phyloP scores from a whole-genome alignment of 2,113 vertebrate species.

The Megaceryle torquata region DNA sequence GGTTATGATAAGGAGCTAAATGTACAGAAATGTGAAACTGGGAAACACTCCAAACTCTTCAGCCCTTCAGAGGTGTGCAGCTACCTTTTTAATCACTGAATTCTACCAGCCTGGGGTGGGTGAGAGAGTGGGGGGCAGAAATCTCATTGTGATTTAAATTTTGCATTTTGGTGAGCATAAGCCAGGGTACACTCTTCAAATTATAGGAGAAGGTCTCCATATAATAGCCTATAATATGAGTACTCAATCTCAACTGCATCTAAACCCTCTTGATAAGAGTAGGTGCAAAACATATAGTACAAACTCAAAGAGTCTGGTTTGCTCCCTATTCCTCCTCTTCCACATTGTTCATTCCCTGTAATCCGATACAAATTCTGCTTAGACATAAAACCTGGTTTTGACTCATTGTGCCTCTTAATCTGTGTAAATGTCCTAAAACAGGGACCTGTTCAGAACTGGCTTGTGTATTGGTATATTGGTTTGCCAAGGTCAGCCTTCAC shows the following conservation, averaged over 20 bases:
- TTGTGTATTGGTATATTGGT: too few species aligned
- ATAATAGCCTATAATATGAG: not conserved
- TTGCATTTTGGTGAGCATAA: not conserved
- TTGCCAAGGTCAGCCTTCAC: not conserved
- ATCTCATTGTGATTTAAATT: not conserved
- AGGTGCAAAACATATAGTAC: not conserved
- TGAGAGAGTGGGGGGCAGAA: not conserved
- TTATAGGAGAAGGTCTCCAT: not conserved
- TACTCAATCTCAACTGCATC: not conserved
- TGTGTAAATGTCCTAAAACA: not conserved
- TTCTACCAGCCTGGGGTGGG: not conserved
- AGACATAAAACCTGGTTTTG: not conserved
- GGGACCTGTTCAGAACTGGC: not conserved
- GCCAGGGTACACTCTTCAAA: not conserved
- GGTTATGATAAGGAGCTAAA: too few species aligned
- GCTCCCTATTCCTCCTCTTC: not conserved
- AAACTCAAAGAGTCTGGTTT: not conserved
- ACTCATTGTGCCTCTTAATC: not conserved
- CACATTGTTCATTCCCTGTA: not conserved
- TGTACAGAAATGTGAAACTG: not conserved
- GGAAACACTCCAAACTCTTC: not conserved
- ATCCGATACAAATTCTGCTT: rapidly evolving
- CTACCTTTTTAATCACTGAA: not conserved
- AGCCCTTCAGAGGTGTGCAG: not conserved
- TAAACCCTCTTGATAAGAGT: not conserved